Conservation (phyloP, 2,113 vertebrate genomes). For the Apteryx mantelli region DNA sequence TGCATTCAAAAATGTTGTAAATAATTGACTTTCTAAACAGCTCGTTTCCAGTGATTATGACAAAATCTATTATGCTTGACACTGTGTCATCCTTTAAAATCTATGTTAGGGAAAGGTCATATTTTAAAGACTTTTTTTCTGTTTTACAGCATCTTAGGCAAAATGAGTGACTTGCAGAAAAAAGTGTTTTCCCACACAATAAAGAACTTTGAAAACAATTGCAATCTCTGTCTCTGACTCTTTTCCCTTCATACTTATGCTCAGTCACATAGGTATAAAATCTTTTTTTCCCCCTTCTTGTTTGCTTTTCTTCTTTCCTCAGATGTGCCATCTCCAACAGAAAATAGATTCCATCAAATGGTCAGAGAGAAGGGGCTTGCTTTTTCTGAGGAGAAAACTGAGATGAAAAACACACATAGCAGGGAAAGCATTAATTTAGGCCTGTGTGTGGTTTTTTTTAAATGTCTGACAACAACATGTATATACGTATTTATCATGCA, state of each 20-base stretch:
- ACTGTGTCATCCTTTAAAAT: not conserved
- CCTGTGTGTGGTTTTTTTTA: not conserved
- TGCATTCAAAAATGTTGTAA: not conserved
- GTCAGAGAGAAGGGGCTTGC: not conserved
- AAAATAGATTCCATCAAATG: not conserved
- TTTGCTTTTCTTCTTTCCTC: not conserved
- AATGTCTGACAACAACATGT: not conserved
- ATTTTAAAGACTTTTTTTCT: not conserved
- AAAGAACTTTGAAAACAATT: slow-evolving; percentile 14
- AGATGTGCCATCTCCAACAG: not conserved
- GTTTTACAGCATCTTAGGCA: not conserved
- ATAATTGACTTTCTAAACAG: not conserved
- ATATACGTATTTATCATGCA: not conserved
- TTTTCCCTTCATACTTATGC: slow-evolving; percentile 36
- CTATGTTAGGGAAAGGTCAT: not conserved
- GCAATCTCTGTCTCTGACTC: slow-evolving; percentile 13
- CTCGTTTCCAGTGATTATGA: not conserved
- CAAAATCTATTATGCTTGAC: not conserved
- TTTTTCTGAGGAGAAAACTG: not conserved
- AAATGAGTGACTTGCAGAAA: not conserved
- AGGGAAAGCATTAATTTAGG: not conserved
- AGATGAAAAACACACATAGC: not conserved
- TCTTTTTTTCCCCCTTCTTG: not conserved
- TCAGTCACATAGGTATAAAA: slow-evolving; percentile 1
- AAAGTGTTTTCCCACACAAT: not conserved